Evolutionary conservation across 1,140 invertebrate genomes (phyloP).

Genomic region (Bathynomus jamesi): DNA sequence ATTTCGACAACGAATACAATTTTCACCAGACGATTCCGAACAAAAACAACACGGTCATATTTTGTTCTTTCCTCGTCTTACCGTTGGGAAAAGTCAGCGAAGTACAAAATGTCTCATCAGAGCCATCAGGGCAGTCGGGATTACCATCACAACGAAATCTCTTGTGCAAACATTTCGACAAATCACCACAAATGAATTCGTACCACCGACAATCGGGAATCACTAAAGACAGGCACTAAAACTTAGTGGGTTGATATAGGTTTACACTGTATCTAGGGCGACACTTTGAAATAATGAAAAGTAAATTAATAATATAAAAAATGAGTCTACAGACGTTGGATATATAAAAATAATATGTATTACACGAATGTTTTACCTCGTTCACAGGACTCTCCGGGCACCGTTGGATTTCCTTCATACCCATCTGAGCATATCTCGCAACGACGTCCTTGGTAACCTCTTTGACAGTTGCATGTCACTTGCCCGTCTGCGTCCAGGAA

Average conservation of each 20-base stretch:
- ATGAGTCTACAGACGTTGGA: no score
- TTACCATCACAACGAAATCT: slow-evolving; percentile 52
- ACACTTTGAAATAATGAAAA: no score
- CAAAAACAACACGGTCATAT: no score
- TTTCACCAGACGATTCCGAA: no score
- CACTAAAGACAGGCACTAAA: not conserved
- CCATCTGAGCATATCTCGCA: slow-evolving; percentile 71
- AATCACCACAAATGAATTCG: slow-evolving; percentile 22
- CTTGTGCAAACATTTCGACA: slow-evolving; percentile 18
- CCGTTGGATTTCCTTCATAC: slow-evolving; percentile 64
- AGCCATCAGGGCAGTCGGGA: slow-evolving; percentile 44
- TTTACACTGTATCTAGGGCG: no score
- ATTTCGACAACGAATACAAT: no score
- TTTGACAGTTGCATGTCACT: slow-evolving; percentile 75
- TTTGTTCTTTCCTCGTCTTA: not conserved
- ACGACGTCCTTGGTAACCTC: slow-evolving; percentile 71
- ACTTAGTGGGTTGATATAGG: not conserved
- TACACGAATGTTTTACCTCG: no score
- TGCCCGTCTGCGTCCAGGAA: slow-evolving; percentile 63
- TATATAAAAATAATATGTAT: no score
- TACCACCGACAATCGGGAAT: slow-evolving; percentile 9
- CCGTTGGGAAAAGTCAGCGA: not conserved
- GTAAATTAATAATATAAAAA: no score
- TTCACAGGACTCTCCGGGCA: slow-evolving; percentile 49
- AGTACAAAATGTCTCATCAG: slow-evolving; percentile 40